Conservation (phyloP, 2,113 vertebrate genomes). For the Delphinapterus leucas region DNA sequence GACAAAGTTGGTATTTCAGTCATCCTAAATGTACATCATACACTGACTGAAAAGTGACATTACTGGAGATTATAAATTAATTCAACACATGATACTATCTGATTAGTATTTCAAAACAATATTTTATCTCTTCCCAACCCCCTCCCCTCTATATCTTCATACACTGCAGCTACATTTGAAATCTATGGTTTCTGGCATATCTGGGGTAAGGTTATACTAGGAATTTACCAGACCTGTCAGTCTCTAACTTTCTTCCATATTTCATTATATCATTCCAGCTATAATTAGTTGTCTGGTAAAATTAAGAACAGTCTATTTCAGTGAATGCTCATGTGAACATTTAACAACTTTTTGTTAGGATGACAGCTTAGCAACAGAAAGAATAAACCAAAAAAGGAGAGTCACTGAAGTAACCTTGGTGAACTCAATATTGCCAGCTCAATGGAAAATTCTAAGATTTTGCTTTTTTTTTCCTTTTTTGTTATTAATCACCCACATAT, state of each 20-base stretch:
- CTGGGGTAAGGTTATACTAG: constrained; percentile 74
- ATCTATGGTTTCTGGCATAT: constrained; percentile 75
- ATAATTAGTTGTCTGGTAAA: constrained; percentile 80
- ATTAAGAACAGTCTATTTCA: constrained; percentile 77
- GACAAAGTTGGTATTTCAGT: background rate
- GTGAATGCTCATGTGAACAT: constrained; percentile 49
- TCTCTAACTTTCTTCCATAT: constrained; percentile 70
- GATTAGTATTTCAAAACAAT: constrained; percentile 19
- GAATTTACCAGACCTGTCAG: constrained; percentile 72
- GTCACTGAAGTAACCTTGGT: background rate
- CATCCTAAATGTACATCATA: constrained; percentile 5
- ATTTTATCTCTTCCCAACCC: background rate
- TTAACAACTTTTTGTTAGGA: constrained; percentile 50
- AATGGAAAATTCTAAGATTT: background rate
- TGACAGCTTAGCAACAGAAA: background rate
- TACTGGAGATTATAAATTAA: constrained; percentile 53
- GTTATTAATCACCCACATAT: background rate
- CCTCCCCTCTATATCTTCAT: background rate
- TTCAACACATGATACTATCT: constrained; percentile 3
- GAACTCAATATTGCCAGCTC: constrained; percentile 13
- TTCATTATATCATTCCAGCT: constrained; percentile 64
- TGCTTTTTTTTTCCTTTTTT: background rate
- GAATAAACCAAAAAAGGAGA: constrained; percentile 47
- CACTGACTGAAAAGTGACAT: constrained; percentile 28
- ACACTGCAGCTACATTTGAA: constrained; percentile 53